Conservation (phyloP, 2,113 vertebrate genomes). For the Sarotherodon lohbergeri region DNA sequence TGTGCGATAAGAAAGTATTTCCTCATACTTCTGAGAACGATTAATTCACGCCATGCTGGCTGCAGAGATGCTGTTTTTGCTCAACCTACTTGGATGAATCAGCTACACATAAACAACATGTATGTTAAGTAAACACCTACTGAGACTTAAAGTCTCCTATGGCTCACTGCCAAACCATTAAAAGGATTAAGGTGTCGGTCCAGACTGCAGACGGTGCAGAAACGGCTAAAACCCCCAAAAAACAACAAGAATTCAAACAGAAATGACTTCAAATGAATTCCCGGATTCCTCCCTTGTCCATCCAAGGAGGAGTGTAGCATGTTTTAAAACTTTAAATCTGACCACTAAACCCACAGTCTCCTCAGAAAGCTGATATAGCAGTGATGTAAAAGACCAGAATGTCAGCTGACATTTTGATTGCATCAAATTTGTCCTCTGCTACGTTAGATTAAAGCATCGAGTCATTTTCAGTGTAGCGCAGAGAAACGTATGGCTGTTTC, state of each 20-base stretch:
- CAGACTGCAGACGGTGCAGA: constrained; percentile 1
- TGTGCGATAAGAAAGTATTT: constrained; percentile 4
- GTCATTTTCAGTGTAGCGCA: constrained; percentile 8
- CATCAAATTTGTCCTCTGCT: neutral
- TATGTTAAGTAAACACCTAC: neutral
- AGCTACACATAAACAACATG: neutral
- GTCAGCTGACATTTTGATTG: neutral
- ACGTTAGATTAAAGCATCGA: neutral
- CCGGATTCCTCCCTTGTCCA: constrained; percentile 1
- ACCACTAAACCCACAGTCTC: neutral
- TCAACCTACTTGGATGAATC: neutral
- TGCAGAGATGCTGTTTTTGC: neutral
- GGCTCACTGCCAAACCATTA: constrained; percentile 28
- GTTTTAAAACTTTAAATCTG: neutral
- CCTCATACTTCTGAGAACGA: constrained; percentile 12
- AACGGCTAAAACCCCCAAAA: neutral
- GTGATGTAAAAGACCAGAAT: neutral
- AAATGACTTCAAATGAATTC: constrained; percentile 29
- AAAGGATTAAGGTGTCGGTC: constrained; percentile 22
- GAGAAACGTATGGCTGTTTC: neutral
- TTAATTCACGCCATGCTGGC: neutral
- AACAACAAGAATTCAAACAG: constrained; percentile 2
- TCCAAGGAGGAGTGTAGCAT: neutral
- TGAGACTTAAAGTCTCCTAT: neutral
- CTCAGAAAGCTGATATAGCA: neutral